Evolutionary conservation across 2,113 vertebrate species (phyloP).

Genomic region (Chauna torquata): DNA sequence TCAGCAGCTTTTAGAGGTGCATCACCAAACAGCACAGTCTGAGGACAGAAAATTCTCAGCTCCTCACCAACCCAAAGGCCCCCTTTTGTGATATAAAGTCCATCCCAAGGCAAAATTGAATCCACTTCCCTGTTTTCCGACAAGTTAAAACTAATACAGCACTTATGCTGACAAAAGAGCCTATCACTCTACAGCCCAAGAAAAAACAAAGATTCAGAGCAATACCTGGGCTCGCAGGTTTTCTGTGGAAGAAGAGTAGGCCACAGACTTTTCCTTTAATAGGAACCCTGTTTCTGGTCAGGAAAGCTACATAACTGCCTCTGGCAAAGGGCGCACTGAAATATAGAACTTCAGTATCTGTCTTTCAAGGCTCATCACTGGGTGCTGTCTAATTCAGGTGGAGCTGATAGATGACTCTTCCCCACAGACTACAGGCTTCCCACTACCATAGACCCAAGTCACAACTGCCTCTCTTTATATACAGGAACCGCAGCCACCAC

Average conservation of each 20-base stretch:
- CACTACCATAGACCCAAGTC: background rate
- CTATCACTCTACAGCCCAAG: background rate
- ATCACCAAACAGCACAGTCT: background rate
- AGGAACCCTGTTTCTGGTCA: background rate
- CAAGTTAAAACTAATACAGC: background rate
- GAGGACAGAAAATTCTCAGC: background rate
- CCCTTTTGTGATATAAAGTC: background rate
- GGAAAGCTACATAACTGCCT: background rate
- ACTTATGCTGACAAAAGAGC: too few species aligned
- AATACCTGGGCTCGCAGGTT: background rate
- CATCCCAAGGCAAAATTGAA: background rate
- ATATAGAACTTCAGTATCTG: fast-evolving
- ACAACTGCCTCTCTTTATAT: background rate
- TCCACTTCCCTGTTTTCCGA: background rate
- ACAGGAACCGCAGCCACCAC: background rate
- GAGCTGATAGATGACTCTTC: background rate
- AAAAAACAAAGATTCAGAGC: background rate
- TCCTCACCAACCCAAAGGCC: background rate
- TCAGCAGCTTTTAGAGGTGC: background rate
- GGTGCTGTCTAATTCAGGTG: background rate
- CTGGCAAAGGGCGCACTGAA: background rate
- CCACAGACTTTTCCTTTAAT: background rate
- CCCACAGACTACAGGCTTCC: background rate
- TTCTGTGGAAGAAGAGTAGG: background rate
- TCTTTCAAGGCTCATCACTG: background rate